Conservation (phyloP, 2,797 vertebrate species). For the Moxostoma hubbsi region DNA sequence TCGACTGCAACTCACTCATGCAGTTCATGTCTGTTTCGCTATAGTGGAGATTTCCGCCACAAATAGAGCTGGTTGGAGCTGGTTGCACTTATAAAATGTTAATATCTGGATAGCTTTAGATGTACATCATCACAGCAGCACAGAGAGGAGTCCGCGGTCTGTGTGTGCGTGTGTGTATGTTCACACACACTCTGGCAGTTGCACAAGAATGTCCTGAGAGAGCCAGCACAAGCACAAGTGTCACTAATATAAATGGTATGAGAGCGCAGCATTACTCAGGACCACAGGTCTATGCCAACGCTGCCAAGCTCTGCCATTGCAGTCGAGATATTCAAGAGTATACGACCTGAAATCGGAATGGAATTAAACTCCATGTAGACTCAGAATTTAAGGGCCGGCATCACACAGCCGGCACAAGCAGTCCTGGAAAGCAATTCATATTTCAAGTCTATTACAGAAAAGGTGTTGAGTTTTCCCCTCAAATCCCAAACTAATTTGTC, state of each 20-base stretch:
- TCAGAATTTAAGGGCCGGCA: constrained; percentile 11
- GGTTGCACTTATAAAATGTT: constrained; percentile 84
- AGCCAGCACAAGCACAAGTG: constrained; percentile 71
- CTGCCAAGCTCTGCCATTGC: neutral
- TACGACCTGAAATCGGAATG: neutral
- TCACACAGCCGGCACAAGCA: neutral
- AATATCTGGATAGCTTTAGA: constrained; percentile 84
- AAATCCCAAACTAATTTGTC: constrained; percentile 16
- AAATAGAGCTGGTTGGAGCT: constrained; percentile 62
- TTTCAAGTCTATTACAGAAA: constrained; percentile 8
- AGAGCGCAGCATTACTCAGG: constrained; percentile 72
- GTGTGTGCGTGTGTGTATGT: constrained; percentile 15
- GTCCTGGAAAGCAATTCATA: neutral
- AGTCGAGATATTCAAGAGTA: neutral
- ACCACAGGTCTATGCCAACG: neutral
- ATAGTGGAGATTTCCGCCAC: constrained; percentile 56
- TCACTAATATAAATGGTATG: constrained; percentile 82
- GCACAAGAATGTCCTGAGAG: constrained; percentile 76
- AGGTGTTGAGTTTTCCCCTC: constrained; percentile 41
- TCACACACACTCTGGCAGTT: constrained; percentile 71
- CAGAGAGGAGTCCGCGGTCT: constrained; percentile 29
- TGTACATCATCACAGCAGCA: constrained; percentile 75
- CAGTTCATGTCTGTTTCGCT: too few relatives aligned
- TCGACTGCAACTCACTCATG: too few relatives aligned
- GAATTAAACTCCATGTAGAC: constrained; percentile 1